A percentile compares a stretch with the other conserved stretches of the same genome.
phyloP scores from a whole-genome alignment of 1,140 invertebrate genomes.

The Ostrea denselamellosa region DNA sequence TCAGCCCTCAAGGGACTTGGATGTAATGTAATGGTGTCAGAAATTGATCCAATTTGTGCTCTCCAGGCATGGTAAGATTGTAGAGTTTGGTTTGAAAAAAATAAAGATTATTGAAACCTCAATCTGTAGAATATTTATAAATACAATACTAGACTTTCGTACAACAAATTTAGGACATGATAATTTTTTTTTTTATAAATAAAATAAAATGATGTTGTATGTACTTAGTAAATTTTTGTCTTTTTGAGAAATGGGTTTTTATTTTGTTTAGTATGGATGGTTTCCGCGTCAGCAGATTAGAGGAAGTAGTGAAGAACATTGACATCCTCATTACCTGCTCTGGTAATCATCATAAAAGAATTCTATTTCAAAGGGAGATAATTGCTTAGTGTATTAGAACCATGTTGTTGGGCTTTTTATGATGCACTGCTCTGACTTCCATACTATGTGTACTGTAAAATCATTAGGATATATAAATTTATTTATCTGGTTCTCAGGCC shows the following conservation, averaged over 20 bases:
- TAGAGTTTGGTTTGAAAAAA: neutral
- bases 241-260: neutral
- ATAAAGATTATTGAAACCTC: neutral
- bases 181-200: neutral
- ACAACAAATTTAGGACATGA: neutral
- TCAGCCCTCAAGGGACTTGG: slow-evolving; percentile 96
- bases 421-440: too few species aligned
- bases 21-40: slow-evolving; percentile 96
- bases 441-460: too few species aligned
- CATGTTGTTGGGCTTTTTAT: too few species aligned
- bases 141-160: too few species aligned
- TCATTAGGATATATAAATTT: too few species aligned
- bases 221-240: neutral
- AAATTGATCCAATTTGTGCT: slow-evolving; percentile 99
- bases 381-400: too few species aligned
- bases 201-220: neutral
- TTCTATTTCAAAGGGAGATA: too few species aligned
- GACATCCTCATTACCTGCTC: slow-evolving; percentile 97
- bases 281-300: slow-evolving; percentile 95
- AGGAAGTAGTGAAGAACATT: slow-evolving; percentile 93
- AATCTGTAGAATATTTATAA: neutral
- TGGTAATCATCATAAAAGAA: slow-evolving; percentile 64
- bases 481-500: too few species aligned
- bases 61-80: slow-evolving; percentile 92
- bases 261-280: slow-evolving; percentile 92